These are phyloP conservation scores for Drosophila quadrilineata DNA, from an alignment of 1,140 invertebrate genomes.

Conservation along the genomic window DNA sequence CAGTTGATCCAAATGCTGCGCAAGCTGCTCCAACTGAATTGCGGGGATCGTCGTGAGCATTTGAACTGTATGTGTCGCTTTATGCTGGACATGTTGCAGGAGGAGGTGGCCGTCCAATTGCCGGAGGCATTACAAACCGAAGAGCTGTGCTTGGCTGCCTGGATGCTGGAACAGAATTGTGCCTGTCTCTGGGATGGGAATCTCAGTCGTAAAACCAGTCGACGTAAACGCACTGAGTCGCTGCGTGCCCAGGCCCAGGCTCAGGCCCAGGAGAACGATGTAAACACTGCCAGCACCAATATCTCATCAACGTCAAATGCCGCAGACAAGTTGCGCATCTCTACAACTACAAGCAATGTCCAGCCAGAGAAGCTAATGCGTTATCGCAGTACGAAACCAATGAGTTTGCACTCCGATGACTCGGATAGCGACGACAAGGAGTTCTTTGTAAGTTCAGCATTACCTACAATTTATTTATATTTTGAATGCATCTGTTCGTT, in stretches of 20 bases:
- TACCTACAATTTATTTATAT: not conserved
- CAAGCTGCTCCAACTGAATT: constrained; percentile 23
- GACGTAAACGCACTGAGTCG: constrained; percentile 71
- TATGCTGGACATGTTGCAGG: constrained; percentile 47
- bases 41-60: constrained; percentile 59
- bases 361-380: not conserved
- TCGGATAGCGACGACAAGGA: constrained; percentile 29
- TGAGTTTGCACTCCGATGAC: constrained; percentile 19
- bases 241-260: constrained; percentile 30
- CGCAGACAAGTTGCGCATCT: not conserved
- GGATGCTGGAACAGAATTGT: constrained; percentile 81
- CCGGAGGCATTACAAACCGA: constrained; percentile 82
- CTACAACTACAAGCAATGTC: not conserved
- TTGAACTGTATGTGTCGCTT: constrained; percentile 61
- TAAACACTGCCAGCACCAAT: not conserved
- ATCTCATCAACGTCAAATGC: no score
- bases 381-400: constrained; percentile 4
- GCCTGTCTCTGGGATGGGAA: constrained; percentile 81
- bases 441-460: constrained; percentile 56
- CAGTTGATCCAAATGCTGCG: constrained; percentile 57
- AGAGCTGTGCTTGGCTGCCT: constrained; percentile 82
- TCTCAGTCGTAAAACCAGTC: constrained; percentile 74
- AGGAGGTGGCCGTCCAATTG: constrained; percentile 15
- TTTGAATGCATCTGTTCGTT: not conserved
- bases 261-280: not conserved